Conservation (phyloP, 2,797 vertebrate genomes). For the Odontamblyopus lacepedii region DNA sequence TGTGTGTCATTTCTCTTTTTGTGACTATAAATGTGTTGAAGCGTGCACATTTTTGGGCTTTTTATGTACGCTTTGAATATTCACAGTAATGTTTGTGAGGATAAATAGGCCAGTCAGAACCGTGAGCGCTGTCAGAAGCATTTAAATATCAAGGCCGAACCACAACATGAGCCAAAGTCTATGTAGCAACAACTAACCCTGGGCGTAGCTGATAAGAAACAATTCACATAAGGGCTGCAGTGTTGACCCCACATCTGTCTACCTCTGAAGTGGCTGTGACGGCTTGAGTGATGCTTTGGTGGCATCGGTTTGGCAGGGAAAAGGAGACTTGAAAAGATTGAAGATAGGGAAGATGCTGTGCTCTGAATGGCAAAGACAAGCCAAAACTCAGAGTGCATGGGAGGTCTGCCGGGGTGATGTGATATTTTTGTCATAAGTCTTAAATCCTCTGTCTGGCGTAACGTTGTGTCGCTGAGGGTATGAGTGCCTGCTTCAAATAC, state of each 20-base stretch:
- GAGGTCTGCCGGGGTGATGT: slow-evolving; percentile 6
- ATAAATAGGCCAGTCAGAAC: slow-evolving; percentile 27
- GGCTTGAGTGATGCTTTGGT: slow-evolving; percentile 50
- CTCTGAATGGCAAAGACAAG: slow-evolving; percentile 24
- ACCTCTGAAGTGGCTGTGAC: slow-evolving; percentile 45
- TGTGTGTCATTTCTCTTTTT: slow-evolving; percentile 25
- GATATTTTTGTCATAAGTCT: slow-evolving; percentile 12
- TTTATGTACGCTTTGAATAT: slow-evolving; percentile 17
- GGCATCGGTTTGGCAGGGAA: slow-evolving; percentile 35
- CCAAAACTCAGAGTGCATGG: background rate
- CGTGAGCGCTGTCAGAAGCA: slow-evolving; percentile 35
- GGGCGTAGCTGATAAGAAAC: slow-evolving; percentile 46
- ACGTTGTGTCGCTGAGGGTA: slow-evolving; percentile 1
- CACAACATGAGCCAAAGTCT: slow-evolving; percentile 7
- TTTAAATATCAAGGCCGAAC: slow-evolving; percentile 35
- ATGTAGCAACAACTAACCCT: slow-evolving; percentile 30
- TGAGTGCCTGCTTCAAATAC: background rate
- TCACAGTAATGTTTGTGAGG: slow-evolving; percentile 27
- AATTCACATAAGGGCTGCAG: slow-evolving; percentile 27
- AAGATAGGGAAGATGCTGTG: slow-evolving; percentile 27
- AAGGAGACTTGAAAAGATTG: slow-evolving; percentile 40
- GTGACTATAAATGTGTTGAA: slow-evolving; percentile 37
- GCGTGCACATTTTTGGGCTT: background rate
- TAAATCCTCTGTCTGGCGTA: slow-evolving; percentile 6
- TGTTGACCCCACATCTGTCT: slow-evolving; percentile 46